Evolutionary conservation across 2,888 invertebrate genomes (phyloP).

Genomic region (Sphinx pinastri): DNA sequence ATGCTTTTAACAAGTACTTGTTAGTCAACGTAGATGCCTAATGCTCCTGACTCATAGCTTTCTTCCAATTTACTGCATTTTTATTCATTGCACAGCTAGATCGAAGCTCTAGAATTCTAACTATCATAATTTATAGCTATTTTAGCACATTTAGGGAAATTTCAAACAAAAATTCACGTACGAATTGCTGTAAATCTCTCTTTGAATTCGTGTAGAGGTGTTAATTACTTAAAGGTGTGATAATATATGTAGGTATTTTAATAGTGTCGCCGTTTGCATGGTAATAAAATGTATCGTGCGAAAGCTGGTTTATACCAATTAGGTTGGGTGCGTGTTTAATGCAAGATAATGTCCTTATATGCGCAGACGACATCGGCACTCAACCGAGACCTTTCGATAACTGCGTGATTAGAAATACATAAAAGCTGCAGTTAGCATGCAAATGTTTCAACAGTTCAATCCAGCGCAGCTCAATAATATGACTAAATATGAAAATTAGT

Average conservation of each 20-base stretch:
- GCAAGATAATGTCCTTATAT: constrained; percentile 47
- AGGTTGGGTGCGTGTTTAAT: constrained; percentile 48
- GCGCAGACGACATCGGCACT: constrained; percentile 37
- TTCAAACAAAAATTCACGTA: neutral
- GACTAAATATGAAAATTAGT: neutral
- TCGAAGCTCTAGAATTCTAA: constrained; percentile 14
- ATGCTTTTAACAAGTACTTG: neutral
- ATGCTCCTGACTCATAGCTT: constrained; percentile 5
- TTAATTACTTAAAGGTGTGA: constrained; percentile 18
- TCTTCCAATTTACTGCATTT: constrained; percentile 9
- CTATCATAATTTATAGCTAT: neutral
- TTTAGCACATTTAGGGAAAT: constrained; percentile 16
- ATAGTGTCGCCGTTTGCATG: constrained; percentile 39
- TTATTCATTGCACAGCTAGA: neutral
- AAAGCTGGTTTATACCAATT: constrained; percentile 48
- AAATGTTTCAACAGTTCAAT: constrained; percentile 43
- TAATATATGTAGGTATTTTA: constrained; percentile 34
- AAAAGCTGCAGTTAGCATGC: constrained; percentile 50
- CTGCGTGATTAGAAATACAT: constrained; percentile 41
- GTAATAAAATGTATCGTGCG: constrained; percentile 41
- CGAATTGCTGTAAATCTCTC: constrained; percentile 7
- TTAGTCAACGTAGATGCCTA: neutral
- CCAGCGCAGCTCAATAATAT: constrained; percentile 1
- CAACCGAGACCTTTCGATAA: constrained; percentile 49
- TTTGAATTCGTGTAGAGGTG: constrained; percentile 12